Evolutionary conservation across 2,888 invertebrate genomes (phyloP), one percentile per base, ranked within the genome.

Genomic region (Pyrrhia umbra): DNA sequence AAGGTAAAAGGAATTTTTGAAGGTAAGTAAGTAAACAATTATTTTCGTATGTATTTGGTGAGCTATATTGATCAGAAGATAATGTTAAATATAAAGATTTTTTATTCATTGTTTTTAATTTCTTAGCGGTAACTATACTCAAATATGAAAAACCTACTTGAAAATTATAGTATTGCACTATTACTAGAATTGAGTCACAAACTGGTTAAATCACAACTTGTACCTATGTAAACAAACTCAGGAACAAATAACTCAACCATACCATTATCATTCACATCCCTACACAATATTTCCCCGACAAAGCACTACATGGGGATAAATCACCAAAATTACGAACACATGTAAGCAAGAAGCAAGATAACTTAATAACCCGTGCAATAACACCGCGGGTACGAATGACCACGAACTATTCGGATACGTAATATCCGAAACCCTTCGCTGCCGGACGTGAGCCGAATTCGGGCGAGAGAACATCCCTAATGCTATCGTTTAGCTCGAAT

Each of bases 351-450:
- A 61, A 40, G 58, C 54, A 47, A 79, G 80, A 80, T 80, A 80
- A 80, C 71, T 80, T 80, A 80, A 77, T 79, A 80, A 80, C 71
- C 65, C 75, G 30, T 50, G 64, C 71, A 74, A 75, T 80, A 75
- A 77, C 78, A 63, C 67, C 39, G 60, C 50, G 72, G 77, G 75
- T 67, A 80, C 75, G 71, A 79, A 75, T 79, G 80, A 80, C 75
- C 79, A 63, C 60, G 65, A 74, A 58, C 49, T 68, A 65, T 68
- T 68, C 68, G 77, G 80, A 63, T 79, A 66, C 77, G 72, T 77
- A 77, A 79, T 80, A 80, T 79, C 79, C 69, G 78, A 60, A 71
- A 60, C 70, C 71, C 70, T 68, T 61, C 49, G 65, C 37, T 58
- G 58, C 55, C 70, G 80, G 71, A 79, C 79, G 80, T 77, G 80